These are phyloP conservation scores for Phortica magna DNA, from an alignment of 2,888 invertebrate species.

Conservation along the genomic window DNA sequence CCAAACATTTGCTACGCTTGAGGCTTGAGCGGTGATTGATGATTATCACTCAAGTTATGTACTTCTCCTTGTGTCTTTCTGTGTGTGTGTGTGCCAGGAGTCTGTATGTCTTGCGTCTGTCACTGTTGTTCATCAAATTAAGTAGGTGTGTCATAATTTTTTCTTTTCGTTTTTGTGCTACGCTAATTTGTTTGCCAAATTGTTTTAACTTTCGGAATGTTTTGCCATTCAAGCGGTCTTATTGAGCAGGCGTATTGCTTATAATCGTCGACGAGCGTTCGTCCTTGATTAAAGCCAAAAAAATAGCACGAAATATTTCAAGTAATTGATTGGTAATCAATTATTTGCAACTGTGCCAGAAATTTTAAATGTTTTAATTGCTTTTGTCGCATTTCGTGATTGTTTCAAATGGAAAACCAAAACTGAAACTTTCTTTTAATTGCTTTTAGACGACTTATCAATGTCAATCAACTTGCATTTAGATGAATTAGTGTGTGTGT, in stretches of 20 bases:
- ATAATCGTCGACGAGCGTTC: background rate
- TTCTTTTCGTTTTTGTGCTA: conserved; percentile 32
- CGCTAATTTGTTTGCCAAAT: conserved; percentile 43
- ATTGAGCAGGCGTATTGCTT: background rate
- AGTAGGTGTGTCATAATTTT: conserved; percentile 67
- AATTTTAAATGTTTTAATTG: too few relatives aligned
- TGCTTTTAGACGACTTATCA: too few relatives aligned
- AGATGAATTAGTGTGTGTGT: too few relatives aligned
- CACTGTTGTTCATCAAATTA: conserved; percentile 56
- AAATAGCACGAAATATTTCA: conserved; percentile 42
- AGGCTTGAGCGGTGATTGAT: conserved; percentile 58
- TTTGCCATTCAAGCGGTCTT: background rate
- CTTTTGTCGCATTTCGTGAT: too few relatives aligned
- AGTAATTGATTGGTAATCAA: conserved; percentile 40
- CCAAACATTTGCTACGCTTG: conserved; percentile 39
- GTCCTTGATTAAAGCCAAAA: background rate
- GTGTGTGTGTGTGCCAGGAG: background rate
- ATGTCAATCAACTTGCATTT: too few relatives aligned
- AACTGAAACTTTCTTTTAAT: too few relatives aligned
- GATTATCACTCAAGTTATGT: conserved; percentile 63
- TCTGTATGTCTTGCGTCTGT: background rate
- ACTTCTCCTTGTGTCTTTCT: background rate
- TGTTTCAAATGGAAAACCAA: too few relatives aligned
- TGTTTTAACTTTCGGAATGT: conserved; percentile 25
- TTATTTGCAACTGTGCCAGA: too few relatives aligned